phyloP scores from a whole-genome alignment of 2,113 vertebrate genomes.

The Ailurus styani region DNA sequence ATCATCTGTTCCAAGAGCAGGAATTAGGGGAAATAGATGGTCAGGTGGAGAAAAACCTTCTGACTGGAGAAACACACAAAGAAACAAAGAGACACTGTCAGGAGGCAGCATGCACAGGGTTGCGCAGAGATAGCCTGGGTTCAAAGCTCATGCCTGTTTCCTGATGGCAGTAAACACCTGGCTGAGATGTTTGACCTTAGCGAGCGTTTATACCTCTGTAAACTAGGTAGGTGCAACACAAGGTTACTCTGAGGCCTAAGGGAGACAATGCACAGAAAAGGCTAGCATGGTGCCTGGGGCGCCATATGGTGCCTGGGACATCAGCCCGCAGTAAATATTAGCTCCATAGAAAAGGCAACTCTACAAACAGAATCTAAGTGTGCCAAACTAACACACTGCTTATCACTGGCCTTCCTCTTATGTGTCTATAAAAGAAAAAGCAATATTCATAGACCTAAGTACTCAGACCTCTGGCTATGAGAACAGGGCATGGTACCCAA shows the following conservation, averaged over 20 bases:
- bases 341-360: not conserved
- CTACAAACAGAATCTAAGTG: not conserved
- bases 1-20: constrained; percentile 36
- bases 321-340: not conserved
- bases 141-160: not conserved
- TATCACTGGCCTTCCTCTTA: not conserved
- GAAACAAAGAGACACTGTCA: not conserved
- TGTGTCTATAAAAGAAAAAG: not conserved
- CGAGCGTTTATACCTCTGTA: not conserved
- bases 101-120: not conserved
- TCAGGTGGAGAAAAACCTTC: not conserved
- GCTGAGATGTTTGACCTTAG: not conserved
- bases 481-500: not conserved
- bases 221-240: not conserved
- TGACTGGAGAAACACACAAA: not conserved
- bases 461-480: not conserved
- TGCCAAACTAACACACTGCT: not conserved
- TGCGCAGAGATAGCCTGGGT: not conserved
- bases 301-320: not conserved
- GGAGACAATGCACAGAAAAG: not conserved
- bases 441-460: not conserved
- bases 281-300: not conserved
- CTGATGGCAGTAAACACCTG: not conserved
- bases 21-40: constrained; percentile 26
- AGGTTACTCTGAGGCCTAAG: not conserved